phyloP scores from a whole-genome alignment of 2,888 invertebrate species.

The Spicauda simplicius region DNA sequence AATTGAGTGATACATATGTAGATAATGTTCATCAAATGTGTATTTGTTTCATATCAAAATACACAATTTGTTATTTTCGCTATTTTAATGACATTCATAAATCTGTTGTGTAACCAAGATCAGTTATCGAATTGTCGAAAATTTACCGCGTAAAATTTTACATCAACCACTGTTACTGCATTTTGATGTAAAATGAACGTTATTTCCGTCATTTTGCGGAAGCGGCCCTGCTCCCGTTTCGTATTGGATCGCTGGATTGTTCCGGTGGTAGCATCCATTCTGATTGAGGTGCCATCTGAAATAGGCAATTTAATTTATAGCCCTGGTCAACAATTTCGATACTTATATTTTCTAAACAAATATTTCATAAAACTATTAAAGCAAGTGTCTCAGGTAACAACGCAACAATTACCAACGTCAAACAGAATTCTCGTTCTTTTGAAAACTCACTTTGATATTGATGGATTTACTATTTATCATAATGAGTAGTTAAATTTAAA shows the following conservation, averaged over 20 bases:
- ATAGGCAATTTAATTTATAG: not conserved
- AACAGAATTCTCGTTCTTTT: not conserved
- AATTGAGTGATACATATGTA: too few relatives aligned
- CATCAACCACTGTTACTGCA: constrained; percentile 7
- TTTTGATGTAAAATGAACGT: constrained; percentile 15
- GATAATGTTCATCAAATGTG: too few relatives aligned
- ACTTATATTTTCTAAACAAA: not conserved
- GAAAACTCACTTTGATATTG: not conserved
- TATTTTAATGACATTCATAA: not conserved
- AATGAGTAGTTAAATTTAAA: too few relatives aligned
- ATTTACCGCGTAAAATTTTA: constrained; percentile 18
- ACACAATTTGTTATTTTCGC: not conserved
- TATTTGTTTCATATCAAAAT: not conserved
- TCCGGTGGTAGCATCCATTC: not conserved
- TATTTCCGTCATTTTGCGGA: constrained; percentile 24
- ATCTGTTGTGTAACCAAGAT: not conserved
- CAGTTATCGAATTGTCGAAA: constrained; percentile 6
- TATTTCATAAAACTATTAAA: too few relatives aligned
- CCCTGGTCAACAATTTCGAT: not conserved
- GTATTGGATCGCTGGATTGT: constrained; percentile 16
- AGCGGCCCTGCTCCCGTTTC: constrained; percentile 18
- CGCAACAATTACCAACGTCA: not conserved
- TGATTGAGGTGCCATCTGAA: not conserved
- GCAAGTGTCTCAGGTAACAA: not conserved
- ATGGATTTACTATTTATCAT: not conserved